Base-by-base conservation (phyloP, 2,888 invertebrate genomes). In the Hylaea fasciaria region DNA sequence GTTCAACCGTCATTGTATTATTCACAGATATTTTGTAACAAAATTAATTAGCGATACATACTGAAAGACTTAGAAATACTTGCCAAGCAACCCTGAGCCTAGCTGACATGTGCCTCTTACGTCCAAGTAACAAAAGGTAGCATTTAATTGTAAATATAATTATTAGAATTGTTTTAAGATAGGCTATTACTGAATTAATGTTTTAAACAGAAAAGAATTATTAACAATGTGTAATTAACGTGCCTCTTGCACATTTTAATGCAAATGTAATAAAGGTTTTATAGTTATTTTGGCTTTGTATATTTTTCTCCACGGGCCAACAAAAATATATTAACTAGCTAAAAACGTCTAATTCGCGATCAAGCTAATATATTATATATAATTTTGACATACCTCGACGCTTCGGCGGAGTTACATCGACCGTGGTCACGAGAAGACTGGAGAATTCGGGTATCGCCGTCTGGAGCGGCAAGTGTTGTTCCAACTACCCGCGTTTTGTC, bases 51-150 rank as follows among this genome's bases (percentile, higher is more conserved):
- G 22, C 22, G 22, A 22, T 22, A 22, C 22, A n/a, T n/a, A 63
- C 59, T 59, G 57, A 73, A 72, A 82, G 79, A 78, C 79, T 79
- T 75, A 71, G 41, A 64, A 65, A 61, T 72, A 82, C 82, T 82
- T 82, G 82, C 82, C 82, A 80, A 81, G 82, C 77, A 80, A 77
- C 71, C 72, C 67, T 71, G 69, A 77, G 71, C 74, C 68, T 78
- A 72, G 73, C 55, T 72, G 70, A 73, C 69, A 69, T 66, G 72
- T 74, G 71, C 69, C 67, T 54, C 64, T 49, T 62, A 71, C 76
- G 76, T 80, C 80, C 76, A 78, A 56, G 56, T 62, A 71, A 71
- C 73, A 68, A 67, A 63, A 58, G 46, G 9, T 64, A 68, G 69
- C 64, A 65, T 69, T 66, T 71, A 69, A 54, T 50, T 60, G 59